Conservation (phyloP, 2,113 vertebrate species). For the Columba livia region DNA sequence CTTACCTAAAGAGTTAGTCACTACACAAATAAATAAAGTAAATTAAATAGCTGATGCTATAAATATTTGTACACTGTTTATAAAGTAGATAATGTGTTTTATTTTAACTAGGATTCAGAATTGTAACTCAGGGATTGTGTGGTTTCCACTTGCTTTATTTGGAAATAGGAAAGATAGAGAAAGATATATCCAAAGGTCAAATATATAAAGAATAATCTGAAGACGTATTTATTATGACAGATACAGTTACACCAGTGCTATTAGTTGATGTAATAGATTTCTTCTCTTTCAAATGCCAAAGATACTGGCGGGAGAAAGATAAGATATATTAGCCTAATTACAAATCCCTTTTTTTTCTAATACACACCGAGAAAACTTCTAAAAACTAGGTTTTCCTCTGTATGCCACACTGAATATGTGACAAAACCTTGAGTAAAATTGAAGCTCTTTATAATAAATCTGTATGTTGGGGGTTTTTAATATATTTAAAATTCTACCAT, state of each 20-base stretch:
- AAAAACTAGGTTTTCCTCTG: neutral
- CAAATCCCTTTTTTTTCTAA: rapidly evolving
- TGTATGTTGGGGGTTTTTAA: neutral
- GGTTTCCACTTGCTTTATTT: neutral
- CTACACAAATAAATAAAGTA: neutral
- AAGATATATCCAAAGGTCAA: neutral
- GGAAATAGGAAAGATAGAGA: neutral
- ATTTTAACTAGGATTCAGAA: neutral
- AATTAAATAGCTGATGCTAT: neutral
- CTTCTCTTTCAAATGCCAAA: neutral
- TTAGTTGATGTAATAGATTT: neutral
- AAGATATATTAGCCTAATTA: neutral
- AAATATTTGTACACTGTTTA: neutral
- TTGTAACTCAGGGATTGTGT: too few relatives aligned
- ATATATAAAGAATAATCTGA: neutral
- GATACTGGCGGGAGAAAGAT: neutral
- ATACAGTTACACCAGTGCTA: neutral
- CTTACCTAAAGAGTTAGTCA: neutral
- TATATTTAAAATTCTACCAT: neutral
- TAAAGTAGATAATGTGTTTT: neutral
- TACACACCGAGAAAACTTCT: neutral
- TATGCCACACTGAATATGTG: neutral
- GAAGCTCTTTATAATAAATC: neutral
- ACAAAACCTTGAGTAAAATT: neutral
- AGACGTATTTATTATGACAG: neutral